Evolutionary conservation across 2,113 vertebrate species (phyloP).

Genomic region (Phaethornis superciliosus): DNA sequence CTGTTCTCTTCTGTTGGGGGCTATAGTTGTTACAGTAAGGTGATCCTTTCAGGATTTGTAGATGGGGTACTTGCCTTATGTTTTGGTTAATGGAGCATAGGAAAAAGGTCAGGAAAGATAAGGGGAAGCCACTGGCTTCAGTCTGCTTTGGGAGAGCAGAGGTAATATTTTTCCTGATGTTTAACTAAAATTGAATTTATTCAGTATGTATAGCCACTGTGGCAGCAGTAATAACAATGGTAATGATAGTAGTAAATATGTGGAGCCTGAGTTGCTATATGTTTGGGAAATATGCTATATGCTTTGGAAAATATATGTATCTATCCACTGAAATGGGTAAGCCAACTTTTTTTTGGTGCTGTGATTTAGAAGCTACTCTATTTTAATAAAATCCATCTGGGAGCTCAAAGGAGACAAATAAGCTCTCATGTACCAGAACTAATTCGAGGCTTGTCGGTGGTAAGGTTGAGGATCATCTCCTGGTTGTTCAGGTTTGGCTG

Average conservation of each 20-base stretch:
- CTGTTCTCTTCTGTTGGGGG: rapidly evolving
- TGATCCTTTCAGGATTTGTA: background rate
- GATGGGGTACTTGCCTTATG: background rate
- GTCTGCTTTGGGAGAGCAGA: background rate
- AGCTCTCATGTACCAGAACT: background rate
- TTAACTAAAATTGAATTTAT: background rate
- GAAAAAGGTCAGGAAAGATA: background rate
- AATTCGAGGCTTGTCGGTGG: background rate
- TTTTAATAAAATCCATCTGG: too few relatives aligned
- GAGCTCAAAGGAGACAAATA: background rate
- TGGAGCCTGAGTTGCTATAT: background rate
- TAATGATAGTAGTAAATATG: background rate
- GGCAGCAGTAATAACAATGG: background rate
- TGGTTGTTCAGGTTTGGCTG: rapidly evolving
- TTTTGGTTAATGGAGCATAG: background rate
- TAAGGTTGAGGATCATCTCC: background rate
- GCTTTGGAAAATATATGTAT: background rate
- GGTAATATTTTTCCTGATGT: background rate
- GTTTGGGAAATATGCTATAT: background rate
- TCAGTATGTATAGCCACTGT: background rate
- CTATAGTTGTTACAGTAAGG: background rate
- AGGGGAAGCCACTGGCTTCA: background rate
- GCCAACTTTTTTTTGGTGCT: background rate
- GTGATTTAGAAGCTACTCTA: too few relatives aligned
- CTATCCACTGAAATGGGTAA: background rate